Base-by-base conservation (phyloP, 2,888 invertebrate genomes). In the Apomyelois bistriatella region DNA sequence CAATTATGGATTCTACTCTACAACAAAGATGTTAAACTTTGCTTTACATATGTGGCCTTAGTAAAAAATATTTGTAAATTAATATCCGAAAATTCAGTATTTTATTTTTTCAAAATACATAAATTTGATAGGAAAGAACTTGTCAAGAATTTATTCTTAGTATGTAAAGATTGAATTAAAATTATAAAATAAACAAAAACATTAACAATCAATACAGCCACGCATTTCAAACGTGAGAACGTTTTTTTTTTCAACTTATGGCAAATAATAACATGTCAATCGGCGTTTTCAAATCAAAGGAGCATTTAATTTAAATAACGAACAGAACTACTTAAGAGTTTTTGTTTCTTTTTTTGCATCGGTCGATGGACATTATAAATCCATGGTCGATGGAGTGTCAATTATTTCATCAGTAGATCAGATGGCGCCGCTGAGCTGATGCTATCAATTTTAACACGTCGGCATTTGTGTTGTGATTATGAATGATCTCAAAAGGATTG, bases 351-450 rank as follows among this genome's bases (percentile, higher is more conserved):
- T 74, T 72, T 79, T 74, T 68, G 55, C 59, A 13, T 7, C 40
- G 52, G 61, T 56, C 59, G 65, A 60, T 70, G 63, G 72, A 81
- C n/a, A n/a, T n/a, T n/a, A n/a, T n/a, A n/a, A n/a, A n/a, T n/a
- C n/a, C n/a, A n/a, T n/a, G 52, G 61, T 56, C 59, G 65, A 60
- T 70, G 63, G 72, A 81, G 82, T 76, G 80, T 86, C 85, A 85
- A 88, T 86, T 88, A 85, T 82, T 78, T 81, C 79, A 82, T 85
- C 80, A 83, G 62, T 54, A 57, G 62, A 65, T 76, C 70, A 68
- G 30, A 59, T 60, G 74, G 72, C 68, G 76, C 70, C 74, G 74
- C 62, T 60, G 63, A 59, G 59, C 32, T 32, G 46, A 46, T 46
- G 22, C 15, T 46, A 46, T 46, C 46, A 32, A 35, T 46, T 32